Percentiles rank a stretch among this genome's conserved stretches.
Evolutionary conservation across 2,888 invertebrate species (phyloP).

Genomic region (Allacma fusca): DNA sequence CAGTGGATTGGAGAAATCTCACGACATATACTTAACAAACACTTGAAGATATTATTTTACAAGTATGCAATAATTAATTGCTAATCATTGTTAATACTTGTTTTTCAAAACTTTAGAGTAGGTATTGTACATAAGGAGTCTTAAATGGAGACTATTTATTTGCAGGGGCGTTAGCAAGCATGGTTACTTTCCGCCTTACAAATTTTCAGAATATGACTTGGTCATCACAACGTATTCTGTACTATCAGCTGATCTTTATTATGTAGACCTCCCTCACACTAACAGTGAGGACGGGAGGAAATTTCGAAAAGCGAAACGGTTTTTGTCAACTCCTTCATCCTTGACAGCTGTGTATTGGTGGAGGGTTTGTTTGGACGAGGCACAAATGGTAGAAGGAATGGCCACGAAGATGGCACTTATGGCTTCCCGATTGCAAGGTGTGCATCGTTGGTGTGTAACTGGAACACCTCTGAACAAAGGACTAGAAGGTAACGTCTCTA

Average conservation of each 20-base stretch:
- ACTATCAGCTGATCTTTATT: constrained; percentile 71
- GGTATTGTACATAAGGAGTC: no score
- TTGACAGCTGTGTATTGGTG: constrained; percentile 77
- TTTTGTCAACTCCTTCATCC: constrained; percentile 73
- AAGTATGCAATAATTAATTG: constrained; percentile 62
- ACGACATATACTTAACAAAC: constrained; percentile 69
- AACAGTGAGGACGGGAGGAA: constrained; percentile 64
- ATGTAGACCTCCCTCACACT: constrained; percentile 68
- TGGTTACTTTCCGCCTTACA: constrained; percentile 71
- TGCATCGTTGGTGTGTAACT: constrained; percentile 78
- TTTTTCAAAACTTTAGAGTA: neutral
- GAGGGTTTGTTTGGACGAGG: constrained; percentile 81
- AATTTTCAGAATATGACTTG: constrained; percentile 73
- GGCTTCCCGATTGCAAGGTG: constrained; percentile 69
- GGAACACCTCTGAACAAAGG: constrained; percentile 74
- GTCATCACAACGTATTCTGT: constrained; percentile 77
- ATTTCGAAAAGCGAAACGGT: constrained; percentile 71
- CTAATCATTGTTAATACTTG: constrained; percentile 20
- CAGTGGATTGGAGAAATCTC: constrained; percentile 79
- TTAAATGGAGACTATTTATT: no score
- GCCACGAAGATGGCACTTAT: constrained; percentile 64
- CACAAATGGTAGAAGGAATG: constrained; percentile 75
- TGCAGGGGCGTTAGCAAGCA: constrained; percentile 66
- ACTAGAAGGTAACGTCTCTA: constrained; percentile 59
- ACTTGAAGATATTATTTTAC: constrained; percentile 69